Percentiles rank a stretch among this genome's conserved stretches.
Evolutionary conservation across 2,797 vertebrate species (phyloP).

Genomic region (Emydoidea blandingii): DNA sequence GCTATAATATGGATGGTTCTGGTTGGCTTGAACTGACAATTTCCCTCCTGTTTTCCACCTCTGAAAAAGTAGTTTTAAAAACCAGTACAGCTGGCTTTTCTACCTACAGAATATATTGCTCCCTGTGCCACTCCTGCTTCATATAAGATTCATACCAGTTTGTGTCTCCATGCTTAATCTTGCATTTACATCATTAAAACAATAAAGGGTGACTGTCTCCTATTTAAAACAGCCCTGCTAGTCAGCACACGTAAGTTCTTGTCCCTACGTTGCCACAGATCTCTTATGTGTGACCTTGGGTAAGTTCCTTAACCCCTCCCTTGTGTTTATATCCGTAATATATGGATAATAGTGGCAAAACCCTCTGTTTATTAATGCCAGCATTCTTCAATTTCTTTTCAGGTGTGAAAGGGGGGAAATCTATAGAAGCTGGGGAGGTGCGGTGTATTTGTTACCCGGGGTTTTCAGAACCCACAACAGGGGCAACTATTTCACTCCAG

Average conservation of each 20-base stretch:
- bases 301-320: background rate
- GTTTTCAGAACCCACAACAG: no score
- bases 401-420: background rate
- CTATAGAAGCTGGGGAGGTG: background rate
- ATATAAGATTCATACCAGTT: background rate
- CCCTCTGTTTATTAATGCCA: background rate
- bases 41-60: rapidly evolving
- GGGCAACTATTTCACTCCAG: no score
- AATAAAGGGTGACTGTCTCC: background rate
- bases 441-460: background rate
- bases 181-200: background rate
- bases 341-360: background rate
- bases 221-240: background rate
- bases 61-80: background rate
- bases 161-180: background rate
- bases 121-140: background rate
- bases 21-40: background rate
- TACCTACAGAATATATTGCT: background rate
- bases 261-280: background rate
- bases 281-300: background rate
- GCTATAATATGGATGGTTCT: background rate
- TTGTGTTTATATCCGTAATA: background rate
- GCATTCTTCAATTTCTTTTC: background rate
- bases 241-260: background rate
- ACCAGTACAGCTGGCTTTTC: background rate